phyloP scores from a whole-genome alignment of 2,888 invertebrate genomes.

The Leucania comma region DNA sequence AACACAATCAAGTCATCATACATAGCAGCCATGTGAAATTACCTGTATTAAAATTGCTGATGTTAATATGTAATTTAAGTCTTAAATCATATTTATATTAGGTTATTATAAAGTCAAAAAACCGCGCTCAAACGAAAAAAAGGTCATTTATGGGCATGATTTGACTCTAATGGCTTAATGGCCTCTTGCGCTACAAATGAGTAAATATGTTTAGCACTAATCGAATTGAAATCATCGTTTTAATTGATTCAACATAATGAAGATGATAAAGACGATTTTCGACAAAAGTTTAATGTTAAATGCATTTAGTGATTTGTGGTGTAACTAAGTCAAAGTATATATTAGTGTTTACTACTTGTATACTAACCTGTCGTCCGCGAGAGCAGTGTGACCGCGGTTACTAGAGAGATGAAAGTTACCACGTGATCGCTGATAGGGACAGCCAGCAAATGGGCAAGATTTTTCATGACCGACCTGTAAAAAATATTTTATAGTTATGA shows the following conservation, averaged over 20 bases:
- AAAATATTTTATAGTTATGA: slow-evolving; percentile 35
- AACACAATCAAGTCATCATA: too few relatives aligned
- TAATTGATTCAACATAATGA: neutral
- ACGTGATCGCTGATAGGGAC: slow-evolving; percentile 93
- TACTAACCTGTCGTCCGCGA: slow-evolving; percentile 88
- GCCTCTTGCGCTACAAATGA: neutral
- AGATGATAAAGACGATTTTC: neutral
- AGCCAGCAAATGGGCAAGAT: slow-evolving; percentile 93
- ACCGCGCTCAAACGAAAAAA: too few relatives aligned
- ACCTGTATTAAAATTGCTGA: too few relatives aligned
- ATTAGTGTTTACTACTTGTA: neutral
- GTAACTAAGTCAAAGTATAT: neutral
- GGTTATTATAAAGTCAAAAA: too few relatives aligned
- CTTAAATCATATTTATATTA: too few relatives aligned
- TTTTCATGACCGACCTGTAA: slow-evolving; percentile 93
- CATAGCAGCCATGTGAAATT: too few relatives aligned
- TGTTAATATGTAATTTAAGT: too few relatives aligned
- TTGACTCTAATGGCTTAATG: neutral
- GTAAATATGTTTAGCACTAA: neutral
- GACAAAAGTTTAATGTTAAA: too few relatives aligned
- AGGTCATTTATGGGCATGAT: too few relatives aligned
- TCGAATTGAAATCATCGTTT: neutral
- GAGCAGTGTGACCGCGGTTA: slow-evolving; percentile 90
- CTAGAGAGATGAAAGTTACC: slow-evolving; percentile 91
- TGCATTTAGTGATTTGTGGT: neutral